Percentiles rank a stretch among this genome's conserved stretches.
These are phyloP conservation scores for Drosophila tani DNA, from an alignment of 1,140 invertebrate species.

Conservation along the genomic window DNA sequence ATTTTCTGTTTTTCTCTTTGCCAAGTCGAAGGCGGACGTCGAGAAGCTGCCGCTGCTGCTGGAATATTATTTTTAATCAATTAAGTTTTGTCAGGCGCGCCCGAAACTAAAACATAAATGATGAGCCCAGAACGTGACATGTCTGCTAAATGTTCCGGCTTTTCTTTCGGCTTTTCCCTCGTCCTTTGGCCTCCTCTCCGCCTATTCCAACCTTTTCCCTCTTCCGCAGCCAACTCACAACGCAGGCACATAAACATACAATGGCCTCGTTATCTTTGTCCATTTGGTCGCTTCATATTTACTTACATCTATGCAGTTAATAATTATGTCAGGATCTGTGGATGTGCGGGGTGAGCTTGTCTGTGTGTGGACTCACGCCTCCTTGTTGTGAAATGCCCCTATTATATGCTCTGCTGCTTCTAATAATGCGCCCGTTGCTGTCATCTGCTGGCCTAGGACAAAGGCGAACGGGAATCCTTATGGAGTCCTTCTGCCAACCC, in stretches of 20 bases:
- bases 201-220: neutral
- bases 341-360: slow-evolving; percentile 13
- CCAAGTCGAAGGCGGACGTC: slow-evolving; percentile 2
- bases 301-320: slow-evolving; percentile 76
- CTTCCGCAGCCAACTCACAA: neutral
- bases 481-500: slow-evolving; percentile 20
- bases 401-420: slow-evolving; percentile 82
- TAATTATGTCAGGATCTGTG: slow-evolving; percentile 75
- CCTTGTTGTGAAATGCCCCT: slow-evolving; percentile 80
- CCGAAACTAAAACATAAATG: slow-evolving; percentile 74
- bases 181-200: neutral
- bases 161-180: slow-evolving; percentile 11
- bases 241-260: slow-evolving; percentile 47
- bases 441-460: slow-evolving; percentile 65
- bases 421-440: slow-evolving; percentile 80
- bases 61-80: slow-evolving; percentile 81
- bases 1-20: slow-evolving; percentile 18
- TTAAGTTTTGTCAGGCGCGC: slow-evolving; percentile 67
- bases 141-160: slow-evolving; percentile 63
- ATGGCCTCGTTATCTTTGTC: slow-evolving; percentile 75
- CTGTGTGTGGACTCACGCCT: slow-evolving; percentile 65
- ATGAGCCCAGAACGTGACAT: slow-evolving; percentile 73
- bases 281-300: slow-evolving; percentile 78
- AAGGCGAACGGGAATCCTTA: slow-evolving; percentile 40
- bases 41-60: slow-evolving; percentile 22